Conservation (phyloP, 2,113 vertebrate genomes). For the Caloenas nicobarica region DNA sequence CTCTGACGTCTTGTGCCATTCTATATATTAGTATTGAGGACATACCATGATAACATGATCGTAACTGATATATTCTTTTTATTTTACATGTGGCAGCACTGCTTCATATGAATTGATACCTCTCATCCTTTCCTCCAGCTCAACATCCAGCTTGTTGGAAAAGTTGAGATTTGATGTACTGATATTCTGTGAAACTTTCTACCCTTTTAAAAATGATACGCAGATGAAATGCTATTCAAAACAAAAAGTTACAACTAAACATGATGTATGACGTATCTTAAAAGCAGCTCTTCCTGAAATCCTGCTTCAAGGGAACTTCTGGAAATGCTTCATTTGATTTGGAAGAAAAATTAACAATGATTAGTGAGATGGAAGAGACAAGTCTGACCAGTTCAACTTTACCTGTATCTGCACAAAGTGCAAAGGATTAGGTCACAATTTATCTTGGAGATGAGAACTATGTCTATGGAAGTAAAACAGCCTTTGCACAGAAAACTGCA, state of each 20-base stretch:
- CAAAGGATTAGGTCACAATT: background rate
- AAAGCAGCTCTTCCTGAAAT: background rate
- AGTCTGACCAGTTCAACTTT: background rate
- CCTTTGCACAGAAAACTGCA: background rate
- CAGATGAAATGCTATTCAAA: background rate
- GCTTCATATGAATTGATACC: background rate
- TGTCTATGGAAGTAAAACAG: background rate
- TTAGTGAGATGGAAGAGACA: background rate
- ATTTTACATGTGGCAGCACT: background rate
- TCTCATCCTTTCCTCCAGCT: background rate
- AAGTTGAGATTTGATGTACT: background rate
- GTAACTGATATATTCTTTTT: background rate
- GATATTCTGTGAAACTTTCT: background rate
- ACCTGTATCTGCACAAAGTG: background rate
- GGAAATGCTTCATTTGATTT: background rate
- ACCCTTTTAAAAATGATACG: background rate
- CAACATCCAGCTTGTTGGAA: background rate
- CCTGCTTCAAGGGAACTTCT: background rate
- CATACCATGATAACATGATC: background rate
- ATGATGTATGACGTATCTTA: background rate
- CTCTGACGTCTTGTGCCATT: background rate
- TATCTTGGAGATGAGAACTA: background rate
- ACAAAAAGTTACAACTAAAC: background rate
- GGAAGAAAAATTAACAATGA: background rate
- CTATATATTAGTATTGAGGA: background rate